Evolutionary conservation across 2,888 invertebrate species (phyloP), one percentile per base, ranked within the genome.

Genomic region (Homarus gammarus): DNA sequence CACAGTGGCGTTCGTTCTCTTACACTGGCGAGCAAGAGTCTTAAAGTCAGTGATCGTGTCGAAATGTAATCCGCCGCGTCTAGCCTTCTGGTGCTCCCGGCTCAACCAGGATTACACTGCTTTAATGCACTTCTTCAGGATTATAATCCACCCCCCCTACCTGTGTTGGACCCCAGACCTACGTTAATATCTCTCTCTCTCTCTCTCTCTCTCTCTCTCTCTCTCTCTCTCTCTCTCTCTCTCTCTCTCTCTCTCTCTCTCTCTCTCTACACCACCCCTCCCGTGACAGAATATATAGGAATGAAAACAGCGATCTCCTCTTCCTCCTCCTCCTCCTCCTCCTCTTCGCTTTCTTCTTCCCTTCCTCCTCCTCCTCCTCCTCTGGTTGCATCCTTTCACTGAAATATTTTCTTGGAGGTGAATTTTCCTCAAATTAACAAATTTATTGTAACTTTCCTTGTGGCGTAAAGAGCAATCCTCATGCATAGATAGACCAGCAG

Each of bases 51-150:
- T 5, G 44, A 44, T 44, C 44, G 44, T 44, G 44, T 44, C 44
- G 44, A 44, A 44, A 5, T 27, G 27, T 64, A 64, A 64, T 64
- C 27, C 64, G 27, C 64, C 27, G 2, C 6, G 64, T 6, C 64
- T 27, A 27, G 27, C 10, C 27, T 27, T 6, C 6, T 27, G 64
- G 64, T 27, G 56, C 27, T 64, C 0, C 3, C 5, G 27, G 64
- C n/a, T 64, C 2, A n/a, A 64, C 64, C 27, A 3, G 64, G 64
- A 64, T 64, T 64, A 64, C 64, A 27, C 64, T 27, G 64, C 27
- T 64, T 64, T 64, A 64, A 64, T 64, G 64, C 64, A n/a, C 64
- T 64, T 64, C 64, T 64, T 3, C 64, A 3, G 27, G 64, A 27
- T 64, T 64, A 64, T 64, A 27, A 64, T 64, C 27, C 64, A 12